phyloP scores from a whole-genome alignment of 2,888 invertebrate species.

The Odontocolon sp. region DNA sequence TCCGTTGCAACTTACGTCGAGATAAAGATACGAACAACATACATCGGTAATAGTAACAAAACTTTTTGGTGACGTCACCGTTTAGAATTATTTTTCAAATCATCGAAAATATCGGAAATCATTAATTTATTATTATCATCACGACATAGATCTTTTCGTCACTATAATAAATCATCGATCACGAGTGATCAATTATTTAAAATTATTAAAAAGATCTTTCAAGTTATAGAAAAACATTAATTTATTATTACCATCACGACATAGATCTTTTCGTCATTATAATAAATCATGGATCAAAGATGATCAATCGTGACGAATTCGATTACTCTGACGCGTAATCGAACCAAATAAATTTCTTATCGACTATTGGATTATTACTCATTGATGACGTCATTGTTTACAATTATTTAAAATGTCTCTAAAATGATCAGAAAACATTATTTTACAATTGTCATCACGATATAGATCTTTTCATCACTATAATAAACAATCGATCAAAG shows the following conservation, averaged over 20 bases:
- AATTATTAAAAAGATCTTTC: background rate
- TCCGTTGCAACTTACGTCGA: slow-evolving; percentile 3
- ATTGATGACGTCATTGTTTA: no score
- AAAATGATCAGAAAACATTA: background rate
- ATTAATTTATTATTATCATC: no score
- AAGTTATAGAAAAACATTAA: no score
- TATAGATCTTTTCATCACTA: background rate
- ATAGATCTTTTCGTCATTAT: background rate
- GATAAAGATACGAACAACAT: background rate
- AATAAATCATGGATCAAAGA: background rate
- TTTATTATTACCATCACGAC: no score
- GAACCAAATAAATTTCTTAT: background rate
- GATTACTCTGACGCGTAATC: background rate
- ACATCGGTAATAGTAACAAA: slow-evolving; percentile 1
- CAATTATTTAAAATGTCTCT: background rate
- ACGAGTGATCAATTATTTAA: background rate
- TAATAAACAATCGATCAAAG: background rate
- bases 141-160: background rate
- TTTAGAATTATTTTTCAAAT: background rate
- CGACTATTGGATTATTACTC: background rate
- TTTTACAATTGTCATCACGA: background rate
- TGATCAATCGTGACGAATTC: background rate
- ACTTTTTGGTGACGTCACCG: background rate
- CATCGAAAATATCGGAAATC: no score
- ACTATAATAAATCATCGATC: background rate